Conservation (phyloP, 2,888 invertebrate genomes). For the Anoplius nigerrimus region DNA sequence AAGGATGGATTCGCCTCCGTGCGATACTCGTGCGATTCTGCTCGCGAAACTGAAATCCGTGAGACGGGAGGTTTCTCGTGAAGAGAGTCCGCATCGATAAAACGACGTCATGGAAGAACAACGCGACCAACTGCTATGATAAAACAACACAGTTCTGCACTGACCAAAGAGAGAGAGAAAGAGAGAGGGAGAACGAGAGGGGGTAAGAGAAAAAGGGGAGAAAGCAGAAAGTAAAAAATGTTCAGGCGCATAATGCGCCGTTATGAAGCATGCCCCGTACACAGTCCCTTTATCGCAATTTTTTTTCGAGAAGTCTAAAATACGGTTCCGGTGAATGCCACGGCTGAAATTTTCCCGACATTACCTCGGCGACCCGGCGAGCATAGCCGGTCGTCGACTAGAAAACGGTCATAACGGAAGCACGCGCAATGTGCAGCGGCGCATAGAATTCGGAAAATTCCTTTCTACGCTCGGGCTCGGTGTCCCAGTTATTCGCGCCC, state of each 20-base stretch:
- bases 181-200: neutral
- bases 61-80: no score
- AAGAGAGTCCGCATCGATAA: no score
- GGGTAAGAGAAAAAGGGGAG: neutral
- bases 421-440: slow-evolving; percentile 1
- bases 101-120: neutral
- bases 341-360: slow-evolving; percentile 36
- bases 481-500: no score
- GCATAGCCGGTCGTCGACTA: slow-evolving; percentile 20
- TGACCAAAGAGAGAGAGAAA: no score
- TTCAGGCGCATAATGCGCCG: neutral
- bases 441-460: slow-evolving; percentile 5
- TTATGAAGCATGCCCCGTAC: neutral
- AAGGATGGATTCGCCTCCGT: no score
- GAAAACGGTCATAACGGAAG: slow-evolving; percentile 45
- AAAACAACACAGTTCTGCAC: no score
- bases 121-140: no score
- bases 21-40: no score
- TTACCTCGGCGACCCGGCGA: slow-evolving; percentile 30
- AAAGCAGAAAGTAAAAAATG: neutral
- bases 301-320: neutral
- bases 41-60: no score
- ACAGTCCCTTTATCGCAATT: neutral
- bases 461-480: no score
- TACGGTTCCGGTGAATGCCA: slow-evolving; percentile 5